Evolutionary conservation across 2,113 vertebrate species (phyloP).

Genomic region (Tyrannus savana): DNA sequence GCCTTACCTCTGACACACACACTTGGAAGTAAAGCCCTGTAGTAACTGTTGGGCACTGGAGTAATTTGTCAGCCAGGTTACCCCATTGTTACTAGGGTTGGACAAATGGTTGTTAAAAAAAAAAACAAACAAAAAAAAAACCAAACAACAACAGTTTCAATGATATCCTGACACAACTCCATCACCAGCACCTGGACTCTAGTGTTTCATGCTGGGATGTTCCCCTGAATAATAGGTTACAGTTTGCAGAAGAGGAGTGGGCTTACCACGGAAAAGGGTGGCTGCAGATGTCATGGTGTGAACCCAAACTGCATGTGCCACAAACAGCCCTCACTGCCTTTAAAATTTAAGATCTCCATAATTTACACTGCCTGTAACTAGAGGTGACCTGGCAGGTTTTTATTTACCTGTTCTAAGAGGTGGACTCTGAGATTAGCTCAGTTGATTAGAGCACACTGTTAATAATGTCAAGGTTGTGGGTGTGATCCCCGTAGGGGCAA

Average conservation of each 20-base stretch:
- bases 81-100: not conserved
- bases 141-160: not conserved
- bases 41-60: accelerated
- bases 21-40: not conserved
- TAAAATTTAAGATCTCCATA: not conserved
- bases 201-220: not conserved
- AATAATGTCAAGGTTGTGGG: not conserved
- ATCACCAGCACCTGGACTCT: not conserved
- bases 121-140: not conserved
- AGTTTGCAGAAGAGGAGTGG: not conserved
- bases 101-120: not conserved
- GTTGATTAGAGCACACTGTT: not conserved
- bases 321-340: not conserved
- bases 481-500: not conserved
- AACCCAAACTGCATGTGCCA: not conserved
- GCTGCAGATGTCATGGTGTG: not conserved
- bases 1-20: accelerated
- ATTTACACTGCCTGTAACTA: not conserved
- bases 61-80: not conserved
- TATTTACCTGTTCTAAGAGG: not conserved
- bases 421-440: not conserved
- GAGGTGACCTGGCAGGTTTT: not conserved
- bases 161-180: not conserved
- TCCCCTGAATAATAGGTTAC: not conserved
- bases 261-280: not conserved